These are phyloP conservation scores for Leuctra nigra DNA, from an alignment of 2,888 invertebrate species.

Conservation along the genomic window DNA sequence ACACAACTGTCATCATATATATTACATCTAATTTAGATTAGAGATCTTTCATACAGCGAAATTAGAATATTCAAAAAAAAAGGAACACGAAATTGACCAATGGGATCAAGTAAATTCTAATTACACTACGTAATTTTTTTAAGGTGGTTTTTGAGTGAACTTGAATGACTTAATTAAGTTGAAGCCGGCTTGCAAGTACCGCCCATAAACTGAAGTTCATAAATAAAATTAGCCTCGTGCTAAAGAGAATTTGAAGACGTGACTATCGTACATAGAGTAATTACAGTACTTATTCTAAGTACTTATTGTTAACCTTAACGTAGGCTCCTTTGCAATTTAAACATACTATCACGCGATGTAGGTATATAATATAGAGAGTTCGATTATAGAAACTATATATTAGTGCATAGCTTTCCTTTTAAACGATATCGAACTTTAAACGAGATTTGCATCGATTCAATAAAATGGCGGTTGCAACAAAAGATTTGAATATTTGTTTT, in stretches of 20 bases:
- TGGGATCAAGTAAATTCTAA: background rate
- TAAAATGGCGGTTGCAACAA: too few relatives aligned
- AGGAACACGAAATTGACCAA: background rate
- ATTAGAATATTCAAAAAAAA: constrained; percentile 13
- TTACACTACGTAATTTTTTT: constrained; percentile 8
- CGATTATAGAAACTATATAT: too few relatives aligned
- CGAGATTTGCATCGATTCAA: too few relatives aligned
- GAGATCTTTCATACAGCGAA: constrained; percentile 7
- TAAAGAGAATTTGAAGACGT: background rate
- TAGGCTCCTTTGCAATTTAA: too few relatives aligned
- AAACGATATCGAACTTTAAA: too few relatives aligned
- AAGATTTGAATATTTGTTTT: too few relatives aligned
- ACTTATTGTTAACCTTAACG: constrained; percentile 5
- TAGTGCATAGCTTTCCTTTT: too few relatives aligned
- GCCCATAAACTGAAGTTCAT: background rate
- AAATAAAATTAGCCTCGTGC: background rate
- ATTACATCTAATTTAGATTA: constrained; percentile 16
- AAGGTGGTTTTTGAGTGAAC: constrained; percentile 8
- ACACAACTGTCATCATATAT: constrained; percentile 10
- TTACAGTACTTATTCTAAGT: background rate
- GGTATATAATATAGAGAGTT: too few relatives aligned
- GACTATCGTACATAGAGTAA: constrained; percentile 1
- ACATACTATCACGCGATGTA: too few relatives aligned
- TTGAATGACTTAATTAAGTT: constrained; percentile 14
- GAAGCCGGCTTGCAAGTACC: background rate